Evolutionary conservation across 2,888 invertebrate genomes (phyloP).

Genomic region (Steromphala cineraria): DNA sequence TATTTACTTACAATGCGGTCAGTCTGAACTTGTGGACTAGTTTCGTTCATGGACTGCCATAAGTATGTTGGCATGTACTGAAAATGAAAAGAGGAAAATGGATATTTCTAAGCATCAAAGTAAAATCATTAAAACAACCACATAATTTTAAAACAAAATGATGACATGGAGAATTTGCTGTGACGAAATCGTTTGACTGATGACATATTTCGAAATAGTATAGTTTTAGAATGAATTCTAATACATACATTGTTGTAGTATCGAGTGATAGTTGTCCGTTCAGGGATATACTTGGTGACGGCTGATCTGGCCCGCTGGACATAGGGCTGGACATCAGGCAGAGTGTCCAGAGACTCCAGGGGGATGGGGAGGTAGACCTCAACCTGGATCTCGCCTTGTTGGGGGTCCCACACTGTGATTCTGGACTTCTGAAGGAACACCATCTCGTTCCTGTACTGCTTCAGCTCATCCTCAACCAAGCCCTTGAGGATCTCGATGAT

Average conservation of each 20-base stretch:
- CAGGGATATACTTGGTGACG: slow-evolving; percentile 36
- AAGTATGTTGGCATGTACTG: no score
- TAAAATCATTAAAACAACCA: no score
- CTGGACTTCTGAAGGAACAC: background rate
- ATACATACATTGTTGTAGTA: background rate
- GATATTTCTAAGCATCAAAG: no score
- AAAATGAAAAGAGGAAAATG: no score
- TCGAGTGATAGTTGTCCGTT: background rate
- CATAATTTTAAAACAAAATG: no score
- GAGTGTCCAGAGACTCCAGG: slow-evolving; percentile 48
- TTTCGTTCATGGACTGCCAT: no score
- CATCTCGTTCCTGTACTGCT: slow-evolving; percentile 27
- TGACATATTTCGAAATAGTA: no score
- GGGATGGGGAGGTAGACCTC: slow-evolving; percentile 62
- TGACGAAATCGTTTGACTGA: no score
- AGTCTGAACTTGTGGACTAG: no score
- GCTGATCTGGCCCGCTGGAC: slow-evolving; percentile 31
- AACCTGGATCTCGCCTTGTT: slow-evolving; percentile 64
- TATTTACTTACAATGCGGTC: no score
- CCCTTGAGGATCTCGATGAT: slow-evolving; percentile 33
- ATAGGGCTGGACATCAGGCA: slow-evolving; percentile 45
- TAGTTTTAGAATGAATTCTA: background rate
- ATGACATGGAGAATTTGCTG: no score
- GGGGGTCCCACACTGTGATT: slow-evolving; percentile 64
- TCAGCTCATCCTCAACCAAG: slow-evolving; percentile 44